These are phyloP conservation scores for Plodia interpunctella DNA, from an alignment of 1,140 invertebrate species.

Conservation along the genomic window DNA sequence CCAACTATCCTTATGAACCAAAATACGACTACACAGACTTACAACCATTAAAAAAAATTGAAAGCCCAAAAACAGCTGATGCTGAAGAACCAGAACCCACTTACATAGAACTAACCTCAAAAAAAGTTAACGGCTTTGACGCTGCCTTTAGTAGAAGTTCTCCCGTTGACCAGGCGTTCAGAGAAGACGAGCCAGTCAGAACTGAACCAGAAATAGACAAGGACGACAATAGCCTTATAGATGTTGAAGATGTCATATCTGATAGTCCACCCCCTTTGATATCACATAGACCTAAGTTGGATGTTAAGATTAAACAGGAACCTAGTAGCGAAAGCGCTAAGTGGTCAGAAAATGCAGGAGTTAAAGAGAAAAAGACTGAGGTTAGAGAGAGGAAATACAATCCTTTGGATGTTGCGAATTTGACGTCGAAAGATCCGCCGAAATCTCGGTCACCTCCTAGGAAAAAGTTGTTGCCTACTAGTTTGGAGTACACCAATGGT, in stretches of 20 bases:
- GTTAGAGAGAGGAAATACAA: conserved; percentile 78
- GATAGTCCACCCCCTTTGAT: conserved; percentile 45
- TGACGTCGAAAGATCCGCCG: conserved; percentile 81
- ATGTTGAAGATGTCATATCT: conserved; percentile 60
- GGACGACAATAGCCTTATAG: conserved; percentile 63
- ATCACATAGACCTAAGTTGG: conserved; percentile 28
- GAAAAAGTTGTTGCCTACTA: conserved; percentile 53
- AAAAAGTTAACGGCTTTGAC: conserved; percentile 54
- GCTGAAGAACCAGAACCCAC: conserved; percentile 60
- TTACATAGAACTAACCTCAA: conserved; percentile 66
- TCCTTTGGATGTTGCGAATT: conserved; percentile 82
- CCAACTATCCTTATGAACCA: conserved; percentile 59
- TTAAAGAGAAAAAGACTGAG: conserved; percentile 48
- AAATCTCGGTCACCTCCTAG: conserved; percentile 70
- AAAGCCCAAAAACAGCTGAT: conserved; percentile 53
- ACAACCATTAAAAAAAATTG: conserved; percentile 62
- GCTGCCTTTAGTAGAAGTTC: conserved; percentile 47
- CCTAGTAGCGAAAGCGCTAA: conserved; percentile 56
- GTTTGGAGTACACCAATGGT: conserved; percentile 41
- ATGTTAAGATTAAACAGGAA: conserved; percentile 38
- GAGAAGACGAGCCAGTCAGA: conserved; percentile 59
- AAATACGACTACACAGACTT: conserved; percentile 66
- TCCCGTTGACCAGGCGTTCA: conserved; percentile 49
- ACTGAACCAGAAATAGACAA: conserved; percentile 68
- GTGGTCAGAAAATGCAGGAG: conserved; percentile 39